phyloP scores from a whole-genome alignment of 23 tunicate genomes.

The Styela clava region DNA sequence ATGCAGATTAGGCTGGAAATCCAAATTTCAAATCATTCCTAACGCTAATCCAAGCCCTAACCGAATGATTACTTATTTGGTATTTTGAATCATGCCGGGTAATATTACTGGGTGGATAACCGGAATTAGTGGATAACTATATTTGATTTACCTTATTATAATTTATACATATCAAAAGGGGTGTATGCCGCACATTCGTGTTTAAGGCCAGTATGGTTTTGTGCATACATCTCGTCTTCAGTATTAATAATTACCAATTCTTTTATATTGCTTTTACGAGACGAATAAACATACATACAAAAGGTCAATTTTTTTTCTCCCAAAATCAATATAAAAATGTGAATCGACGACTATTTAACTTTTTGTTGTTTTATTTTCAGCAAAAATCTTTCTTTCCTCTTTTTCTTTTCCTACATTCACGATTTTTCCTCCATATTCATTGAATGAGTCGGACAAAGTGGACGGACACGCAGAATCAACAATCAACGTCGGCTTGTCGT shows the following conservation, averaged over 20 bases:
- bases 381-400: background rate
- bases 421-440: constrained; percentile 4
- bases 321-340: too few species aligned
- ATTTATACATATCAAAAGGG: too few species aligned
- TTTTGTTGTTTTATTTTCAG: background rate
- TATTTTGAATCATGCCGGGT: too few species aligned
- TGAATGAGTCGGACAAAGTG: constrained; percentile 24
- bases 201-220: background rate
- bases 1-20: too few species aligned
- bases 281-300: background rate
- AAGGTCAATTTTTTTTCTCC: background rate
- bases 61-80: too few species aligned
- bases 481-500: background rate
- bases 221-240: background rate
- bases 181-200: background rate
- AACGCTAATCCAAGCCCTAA: too few species aligned
- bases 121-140: too few species aligned
- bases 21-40: too few species aligned
- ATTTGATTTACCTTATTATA: too few species aligned
- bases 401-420: background rate
- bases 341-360: too few species aligned
- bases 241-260: too few species aligned
- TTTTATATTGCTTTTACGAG: background rate
- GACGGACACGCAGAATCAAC: constrained; percentile 21
- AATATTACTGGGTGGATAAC: too few species aligned